Conservation (phyloP, 2,113 vertebrate genomes). For the Gopherus flavomarginatus region DNA sequence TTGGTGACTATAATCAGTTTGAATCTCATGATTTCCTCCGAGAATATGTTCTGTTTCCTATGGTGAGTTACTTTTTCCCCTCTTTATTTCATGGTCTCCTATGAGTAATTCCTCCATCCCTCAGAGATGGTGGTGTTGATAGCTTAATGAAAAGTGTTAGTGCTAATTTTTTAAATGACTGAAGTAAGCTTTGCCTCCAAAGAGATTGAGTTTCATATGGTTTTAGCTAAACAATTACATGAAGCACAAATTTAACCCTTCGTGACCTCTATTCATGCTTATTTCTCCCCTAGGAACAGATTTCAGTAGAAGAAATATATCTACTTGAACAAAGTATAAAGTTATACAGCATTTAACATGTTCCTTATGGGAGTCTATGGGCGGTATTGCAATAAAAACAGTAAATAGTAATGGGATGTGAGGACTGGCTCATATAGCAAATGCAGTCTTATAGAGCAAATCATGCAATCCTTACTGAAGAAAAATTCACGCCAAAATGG, state of each 20-base stretch:
- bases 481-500: background rate
- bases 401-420: background rate
- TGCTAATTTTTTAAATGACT: background rate
- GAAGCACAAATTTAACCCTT: background rate
- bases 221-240: background rate
- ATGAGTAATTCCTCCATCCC: slow-evolving; percentile 23
- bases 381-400: background rate
- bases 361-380: background rate
- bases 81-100: slow-evolving; percentile 11
- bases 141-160: background rate
- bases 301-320: background rate
- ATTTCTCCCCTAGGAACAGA: background rate
- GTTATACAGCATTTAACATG: background rate
- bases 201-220: background rate
- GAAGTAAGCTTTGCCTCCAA: slow-evolving; percentile 6
- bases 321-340: background rate
- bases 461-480: background rate
- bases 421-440: background rate
- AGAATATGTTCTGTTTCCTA: slow-evolving; percentile 95
- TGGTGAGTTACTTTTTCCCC: slow-evolving; percentile 85
- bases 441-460: background rate
- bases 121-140: slow-evolving; percentile 8
- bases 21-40: slow-evolving; percentile 96
- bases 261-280: background rate
- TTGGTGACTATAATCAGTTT: slow-evolving; percentile 93